Evolutionary conservation across 2,113 vertebrate species (phyloP).

Genomic region (Riparia riparia): DNA sequence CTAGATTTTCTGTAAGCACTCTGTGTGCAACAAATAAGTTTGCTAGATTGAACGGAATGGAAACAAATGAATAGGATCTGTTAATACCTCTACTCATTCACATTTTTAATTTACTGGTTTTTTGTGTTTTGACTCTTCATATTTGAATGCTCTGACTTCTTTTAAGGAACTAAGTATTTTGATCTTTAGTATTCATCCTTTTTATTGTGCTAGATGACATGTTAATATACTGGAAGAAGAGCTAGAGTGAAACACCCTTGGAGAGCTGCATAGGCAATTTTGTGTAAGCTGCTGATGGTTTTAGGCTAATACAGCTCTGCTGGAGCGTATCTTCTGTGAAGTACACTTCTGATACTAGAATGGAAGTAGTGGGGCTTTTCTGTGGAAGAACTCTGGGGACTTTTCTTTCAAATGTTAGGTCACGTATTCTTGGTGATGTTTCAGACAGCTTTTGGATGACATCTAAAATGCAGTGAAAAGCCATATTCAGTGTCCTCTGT

Average conservation of each 20-base stretch:
- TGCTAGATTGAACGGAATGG: not conserved
- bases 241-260: not conserved
- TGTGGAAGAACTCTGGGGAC: not conserved
- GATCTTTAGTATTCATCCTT: not conserved
- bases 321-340: not conserved
- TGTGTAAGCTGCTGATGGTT: not conserved
- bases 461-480: not conserved
- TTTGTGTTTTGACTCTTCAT: not conserved
- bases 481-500: not conserved
- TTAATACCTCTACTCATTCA: not conserved
- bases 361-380: not conserved
- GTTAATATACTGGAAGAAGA: not conserved
- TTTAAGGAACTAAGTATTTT: not conserved
- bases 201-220: not conserved
- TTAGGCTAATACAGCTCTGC: not conserved
- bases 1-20: not conserved
- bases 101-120: not conserved
- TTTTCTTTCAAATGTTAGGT: not conserved
- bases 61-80: not conserved
- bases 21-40: not conserved
- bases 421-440: not conserved
- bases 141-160: not conserved
- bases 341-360: not conserved
- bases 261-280: not conserved
- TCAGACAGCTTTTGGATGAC: not conserved